Base-by-base conservation (phyloP, 2,113 vertebrate species). In the Triplophysa tibetana region DNA sequence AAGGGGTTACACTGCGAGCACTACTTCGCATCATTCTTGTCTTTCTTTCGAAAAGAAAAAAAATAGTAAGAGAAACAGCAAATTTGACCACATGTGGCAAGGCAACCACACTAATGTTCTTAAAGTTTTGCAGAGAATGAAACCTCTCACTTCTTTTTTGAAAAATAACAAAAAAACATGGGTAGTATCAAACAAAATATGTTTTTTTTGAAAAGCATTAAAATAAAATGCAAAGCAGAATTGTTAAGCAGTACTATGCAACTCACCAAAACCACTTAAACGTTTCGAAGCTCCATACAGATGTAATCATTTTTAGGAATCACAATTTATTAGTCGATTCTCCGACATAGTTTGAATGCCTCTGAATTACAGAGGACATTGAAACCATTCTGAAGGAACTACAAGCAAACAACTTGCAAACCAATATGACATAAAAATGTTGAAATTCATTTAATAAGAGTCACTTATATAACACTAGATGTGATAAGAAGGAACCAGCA, bases 111-210 rank as follows among this genome's bases (percentile, higher is more conserved):
- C 11, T n/a, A 29, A 80, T 56, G 48, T 45, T 38, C 24, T 29
- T 41, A 0, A 45, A 45, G 43, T 12, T 65, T 43, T 23, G 33
- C 9, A 29, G 5, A 41, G 26, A 16, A 52, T 21, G 68, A 33
- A 70, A 70, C 23, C 72, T 65, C 65, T n/a, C 64, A 58, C 45
- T 79, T 69, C 50, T 41, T 74, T 21, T 56, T 33, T 69, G 38
- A 56, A 65, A 29, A 29, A 29, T 24, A 24, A 24, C 24, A 29
- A 29, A 29, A 29, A 29, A 19, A 83, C 65, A 77, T 48, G 14
- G 19, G n/a, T 60, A 50, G 48, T 70, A n/a, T n/a, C n/a, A n/a
- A n/a, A n/a, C n/a, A n/a, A n/a, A n/a, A n/a, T n/a, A n/a, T n/a
- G n/a, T n/a, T n/a, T n/a, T 26, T 3, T 62, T 24, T 8, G 1